Conservation (phyloP, 2,113 vertebrate genomes). For the Lichenostomus cassidix region DNA sequence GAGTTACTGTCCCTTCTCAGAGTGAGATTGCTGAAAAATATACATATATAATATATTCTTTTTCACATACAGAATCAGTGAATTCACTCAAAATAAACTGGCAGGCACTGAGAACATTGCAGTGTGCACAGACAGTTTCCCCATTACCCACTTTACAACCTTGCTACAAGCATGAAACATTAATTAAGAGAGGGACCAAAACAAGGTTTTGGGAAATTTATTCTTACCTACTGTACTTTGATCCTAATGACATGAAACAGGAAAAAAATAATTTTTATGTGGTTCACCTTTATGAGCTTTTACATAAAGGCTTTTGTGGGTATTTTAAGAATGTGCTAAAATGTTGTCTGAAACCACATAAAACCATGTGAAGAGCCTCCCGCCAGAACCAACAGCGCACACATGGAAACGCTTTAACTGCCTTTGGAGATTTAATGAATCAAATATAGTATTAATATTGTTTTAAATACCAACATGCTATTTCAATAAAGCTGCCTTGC, state of each 20-base stretch:
- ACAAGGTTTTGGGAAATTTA: constrained; percentile 55
- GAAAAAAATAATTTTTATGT: constrained; percentile 71
- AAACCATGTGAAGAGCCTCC: constrained; percentile 65
- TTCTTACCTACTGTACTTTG: constrained; percentile 77
- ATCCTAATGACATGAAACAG: constrained; percentile 72
- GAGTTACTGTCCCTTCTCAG: background rate
- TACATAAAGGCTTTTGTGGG: constrained; percentile 83
- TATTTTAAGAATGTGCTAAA: constrained; percentile 85
- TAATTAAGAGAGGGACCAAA: constrained; percentile 64
- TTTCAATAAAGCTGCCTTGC: constrained; percentile 61
- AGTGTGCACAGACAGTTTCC: background rate
- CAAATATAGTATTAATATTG: constrained; percentile 73
- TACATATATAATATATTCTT: background rate
- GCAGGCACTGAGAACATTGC: background rate
- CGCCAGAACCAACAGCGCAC: constrained; percentile 75
- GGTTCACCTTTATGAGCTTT: constrained; percentile 78
- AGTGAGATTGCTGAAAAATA: background rate
- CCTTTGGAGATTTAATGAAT: constrained; percentile 75
- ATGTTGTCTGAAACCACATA: constrained; percentile 78
- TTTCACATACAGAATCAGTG: background rate
- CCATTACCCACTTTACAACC: constrained; percentile 30
- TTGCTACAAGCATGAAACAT: constrained; percentile 34
- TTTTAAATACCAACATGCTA: constrained; percentile 73
- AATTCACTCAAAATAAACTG: background rate
- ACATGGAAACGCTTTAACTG: constrained; percentile 72